These are phyloP conservation scores for Calliphora vicina DNA, from an alignment of 1,140 invertebrate genomes.

Conservation along the genomic window DNA sequence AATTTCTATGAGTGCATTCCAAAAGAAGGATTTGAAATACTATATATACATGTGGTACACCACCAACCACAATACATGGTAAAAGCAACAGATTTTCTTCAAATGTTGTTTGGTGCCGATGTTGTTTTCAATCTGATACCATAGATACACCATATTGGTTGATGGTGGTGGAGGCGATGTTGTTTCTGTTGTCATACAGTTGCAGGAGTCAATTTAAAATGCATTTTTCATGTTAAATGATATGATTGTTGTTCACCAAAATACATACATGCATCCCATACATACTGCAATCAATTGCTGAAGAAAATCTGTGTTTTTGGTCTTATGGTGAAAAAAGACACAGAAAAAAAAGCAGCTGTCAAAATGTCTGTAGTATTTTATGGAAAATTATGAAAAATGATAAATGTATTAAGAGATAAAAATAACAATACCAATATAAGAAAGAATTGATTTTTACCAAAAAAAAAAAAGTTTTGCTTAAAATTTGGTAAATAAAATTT, in stretches of 20 bases:
- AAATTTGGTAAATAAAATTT: neutral
- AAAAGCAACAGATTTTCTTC: neutral
- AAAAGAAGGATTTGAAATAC: too few relatives aligned
- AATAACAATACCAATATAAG: neutral
- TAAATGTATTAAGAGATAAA: neutral
- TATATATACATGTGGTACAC: too few relatives aligned
- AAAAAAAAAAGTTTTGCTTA: neutral
- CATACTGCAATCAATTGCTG: neutral
- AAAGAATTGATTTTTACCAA: neutral
- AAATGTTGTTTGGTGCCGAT: neutral
- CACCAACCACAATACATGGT: neutral
- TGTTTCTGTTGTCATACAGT: neutral
- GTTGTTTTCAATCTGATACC: neutral
- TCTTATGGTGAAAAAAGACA: neutral
- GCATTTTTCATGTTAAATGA: conserved; percentile 28
- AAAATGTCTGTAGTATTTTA: conserved; percentile 16
- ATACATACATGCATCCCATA: neutral
- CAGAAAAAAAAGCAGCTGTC: neutral
- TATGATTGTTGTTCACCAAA: conserved; percentile 11
- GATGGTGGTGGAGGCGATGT: neutral
- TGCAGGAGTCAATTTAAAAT: conserved; percentile 32
- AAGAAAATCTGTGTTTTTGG: neutral
- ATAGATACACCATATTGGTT: too few relatives aligned
- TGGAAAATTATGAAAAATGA: conserved; percentile 26
- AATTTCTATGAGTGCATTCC: too few relatives aligned